phyloP scores from a whole-genome alignment of 2,797 vertebrate species.

The Distichodus sexfasciatus region DNA sequence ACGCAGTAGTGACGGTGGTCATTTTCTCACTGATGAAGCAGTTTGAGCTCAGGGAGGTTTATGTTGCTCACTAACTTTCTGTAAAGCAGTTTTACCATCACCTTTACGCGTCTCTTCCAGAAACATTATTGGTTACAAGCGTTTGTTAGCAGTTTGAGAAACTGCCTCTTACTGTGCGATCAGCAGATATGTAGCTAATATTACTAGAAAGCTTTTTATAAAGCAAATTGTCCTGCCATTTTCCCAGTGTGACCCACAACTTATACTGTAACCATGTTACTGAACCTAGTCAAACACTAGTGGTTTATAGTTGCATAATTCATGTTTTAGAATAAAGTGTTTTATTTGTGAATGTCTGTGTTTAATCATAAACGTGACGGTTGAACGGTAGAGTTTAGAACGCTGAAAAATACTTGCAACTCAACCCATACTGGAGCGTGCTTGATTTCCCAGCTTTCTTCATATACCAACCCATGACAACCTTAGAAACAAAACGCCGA shows the following conservation, averaged over 20 bases:
- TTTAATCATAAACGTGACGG: background rate
- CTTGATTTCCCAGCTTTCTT: no score
- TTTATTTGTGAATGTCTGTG: background rate
- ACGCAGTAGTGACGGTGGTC: background rate
- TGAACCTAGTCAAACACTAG: background rate
- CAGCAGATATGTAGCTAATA: background rate
- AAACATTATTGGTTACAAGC: background rate
- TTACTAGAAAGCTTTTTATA: background rate
- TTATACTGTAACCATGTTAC: background rate
- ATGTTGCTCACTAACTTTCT: conserved; percentile 3
- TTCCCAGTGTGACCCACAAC: background rate
- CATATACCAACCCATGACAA: no score
- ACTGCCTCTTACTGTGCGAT: background rate
- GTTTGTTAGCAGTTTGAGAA: background rate
- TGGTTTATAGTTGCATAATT: background rate
- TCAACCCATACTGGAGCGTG: no score
- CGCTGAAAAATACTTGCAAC: no score
- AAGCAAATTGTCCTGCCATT: background rate
- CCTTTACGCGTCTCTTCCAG: background rate
- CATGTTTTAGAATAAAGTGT: background rate
- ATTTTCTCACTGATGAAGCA: background rate
- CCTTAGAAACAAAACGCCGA: no score
- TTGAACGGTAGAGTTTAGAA: no score
- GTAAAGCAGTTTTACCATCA: background rate
- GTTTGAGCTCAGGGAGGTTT: conserved; percentile 1